These are phyloP conservation scores for Aurelia aurita DNA, from an alignment of 30 jellyfish, hydroid and myxozoan species.

Conservation along the genomic window DNA sequence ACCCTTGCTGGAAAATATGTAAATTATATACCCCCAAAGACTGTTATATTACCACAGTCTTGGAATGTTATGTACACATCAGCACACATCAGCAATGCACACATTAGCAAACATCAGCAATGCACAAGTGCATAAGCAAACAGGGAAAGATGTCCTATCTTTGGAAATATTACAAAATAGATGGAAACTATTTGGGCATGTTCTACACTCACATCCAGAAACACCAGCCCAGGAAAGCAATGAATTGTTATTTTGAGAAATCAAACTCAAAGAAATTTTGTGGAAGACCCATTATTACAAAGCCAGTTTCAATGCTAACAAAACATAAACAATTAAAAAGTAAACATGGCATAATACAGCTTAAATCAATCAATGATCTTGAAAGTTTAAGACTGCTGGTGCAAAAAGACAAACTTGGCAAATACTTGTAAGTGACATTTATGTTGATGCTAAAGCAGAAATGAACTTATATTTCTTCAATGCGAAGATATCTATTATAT, in stretches of 20 bases:
- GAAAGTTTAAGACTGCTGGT: constrained; percentile 28
- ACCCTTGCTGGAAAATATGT: too few species aligned
- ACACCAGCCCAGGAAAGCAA: constrained; percentile 2
- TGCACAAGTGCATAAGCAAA: not conserved
- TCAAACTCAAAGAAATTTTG: too few species aligned
- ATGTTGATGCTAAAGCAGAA: constrained; percentile 19
- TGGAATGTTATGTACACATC: too few species aligned
- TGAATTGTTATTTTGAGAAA: not conserved
- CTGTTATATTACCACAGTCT: too few species aligned
- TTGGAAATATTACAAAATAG: too few species aligned
- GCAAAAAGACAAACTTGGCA: constrained; percentile 16
- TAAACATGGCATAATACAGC: constrained; percentile 11
- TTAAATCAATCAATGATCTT: constrained; percentile 24
- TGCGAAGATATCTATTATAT: constrained; percentile 9
- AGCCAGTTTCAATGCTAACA: constrained; percentile 6
- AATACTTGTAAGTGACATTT: constrained; percentile 1
- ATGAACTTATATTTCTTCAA: constrained; percentile 12
- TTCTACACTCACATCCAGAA: not conserved
- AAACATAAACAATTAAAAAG: constrained; percentile 1
- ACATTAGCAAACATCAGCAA: constrained; percentile 8
- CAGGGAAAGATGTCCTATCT: not conserved
- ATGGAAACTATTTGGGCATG: too few species aligned
- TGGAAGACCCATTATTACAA: not conserved
- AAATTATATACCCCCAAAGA: too few species aligned
- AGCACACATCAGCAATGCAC: too few species aligned